These are phyloP conservation scores for Lepidurus couesii DNA, from an alignment of 1,140 invertebrate genomes.

Conservation along the genomic window DNA sequence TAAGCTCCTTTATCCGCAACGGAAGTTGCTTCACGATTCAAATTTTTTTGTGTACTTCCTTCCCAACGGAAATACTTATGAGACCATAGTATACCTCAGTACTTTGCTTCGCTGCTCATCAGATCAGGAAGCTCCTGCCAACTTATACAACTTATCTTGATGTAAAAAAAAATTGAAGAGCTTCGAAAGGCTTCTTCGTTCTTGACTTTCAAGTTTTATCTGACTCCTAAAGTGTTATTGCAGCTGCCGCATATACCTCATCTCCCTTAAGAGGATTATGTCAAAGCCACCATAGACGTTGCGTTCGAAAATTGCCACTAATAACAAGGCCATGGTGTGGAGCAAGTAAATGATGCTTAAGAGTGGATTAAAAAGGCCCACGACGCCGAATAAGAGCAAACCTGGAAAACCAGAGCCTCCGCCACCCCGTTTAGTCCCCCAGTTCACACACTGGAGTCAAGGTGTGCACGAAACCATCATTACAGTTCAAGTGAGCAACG, in stretches of 20 bases:
- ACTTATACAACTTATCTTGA: too few species aligned
- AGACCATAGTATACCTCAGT: too few species aligned
- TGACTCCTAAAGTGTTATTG: background rate
- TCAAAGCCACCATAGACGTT: background rate
- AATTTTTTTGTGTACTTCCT: too few species aligned
- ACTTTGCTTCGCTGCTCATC: too few species aligned
- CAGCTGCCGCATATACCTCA: background rate
- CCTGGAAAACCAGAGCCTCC: slow-evolving; percentile 31
- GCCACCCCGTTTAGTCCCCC: slow-evolving; percentile 26
- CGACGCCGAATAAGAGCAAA: slow-evolving; percentile 37
- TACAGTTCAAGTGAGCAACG: slow-evolving; percentile 33
- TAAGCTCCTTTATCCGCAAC: too few species aligned
- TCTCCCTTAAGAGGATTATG: background rate
- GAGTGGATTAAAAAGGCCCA: slow-evolving; percentile 43
- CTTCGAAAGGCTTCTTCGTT: background rate
- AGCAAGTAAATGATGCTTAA: slow-evolving; percentile 40
- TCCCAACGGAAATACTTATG: too few species aligned
- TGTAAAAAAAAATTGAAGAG: too few species aligned
- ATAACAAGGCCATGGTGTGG: background rate
- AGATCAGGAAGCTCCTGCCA: too few species aligned
- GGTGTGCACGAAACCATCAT: slow-evolving; percentile 38
- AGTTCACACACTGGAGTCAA: slow-evolving; percentile 38
- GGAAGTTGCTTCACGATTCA: too few species aligned
- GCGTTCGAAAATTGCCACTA: background rate
- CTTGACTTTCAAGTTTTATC: background rate